Evolutionary conservation across 2,113 vertebrate genomes (phyloP).

Genomic region (Spizaetus ornatus): DNA sequence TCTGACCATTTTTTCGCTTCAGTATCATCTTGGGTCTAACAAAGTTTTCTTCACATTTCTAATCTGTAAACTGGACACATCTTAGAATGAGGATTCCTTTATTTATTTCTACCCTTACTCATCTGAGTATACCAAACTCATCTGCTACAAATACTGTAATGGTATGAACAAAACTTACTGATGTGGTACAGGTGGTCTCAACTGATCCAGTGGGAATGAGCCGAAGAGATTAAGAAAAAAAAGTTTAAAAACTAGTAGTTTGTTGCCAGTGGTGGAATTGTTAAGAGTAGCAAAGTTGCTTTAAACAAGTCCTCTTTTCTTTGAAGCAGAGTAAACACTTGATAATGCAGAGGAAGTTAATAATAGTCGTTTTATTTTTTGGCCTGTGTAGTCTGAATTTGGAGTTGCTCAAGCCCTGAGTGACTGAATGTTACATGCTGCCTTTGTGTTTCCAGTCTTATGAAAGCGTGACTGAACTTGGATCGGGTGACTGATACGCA

Average conservation of each 20-base stretch:
- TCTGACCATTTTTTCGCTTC: background rate
- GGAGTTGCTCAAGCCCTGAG: background rate
- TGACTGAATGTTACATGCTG: background rate
- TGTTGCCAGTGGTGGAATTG: background rate
- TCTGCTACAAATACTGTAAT: background rate
- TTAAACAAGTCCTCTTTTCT: fast-evolving
- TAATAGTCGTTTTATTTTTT: background rate
- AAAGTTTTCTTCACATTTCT: background rate
- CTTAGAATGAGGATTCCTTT: background rate
- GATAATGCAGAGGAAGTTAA: background rate
- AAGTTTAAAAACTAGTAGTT: fast-evolving
- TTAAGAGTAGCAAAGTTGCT: background rate
- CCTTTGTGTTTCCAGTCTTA: background rate
- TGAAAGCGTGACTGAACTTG: background rate
- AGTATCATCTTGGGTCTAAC: background rate
- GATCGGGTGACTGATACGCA: background rate
- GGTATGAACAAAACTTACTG: background rate
- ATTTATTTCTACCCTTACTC: background rate
- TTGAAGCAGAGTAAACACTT: background rate
- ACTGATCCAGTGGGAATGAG: background rate
- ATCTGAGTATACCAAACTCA: background rate
- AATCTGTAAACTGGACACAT: background rate
- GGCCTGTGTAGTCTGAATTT: background rate
- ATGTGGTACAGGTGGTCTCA: too few species aligned
- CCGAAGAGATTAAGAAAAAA: background rate